Percentiles rank a stretch among this genome's conserved stretches.
Conservation (phyloP, 2,888 invertebrate genomes). For the Thymelicus sylvestris region DNA sequence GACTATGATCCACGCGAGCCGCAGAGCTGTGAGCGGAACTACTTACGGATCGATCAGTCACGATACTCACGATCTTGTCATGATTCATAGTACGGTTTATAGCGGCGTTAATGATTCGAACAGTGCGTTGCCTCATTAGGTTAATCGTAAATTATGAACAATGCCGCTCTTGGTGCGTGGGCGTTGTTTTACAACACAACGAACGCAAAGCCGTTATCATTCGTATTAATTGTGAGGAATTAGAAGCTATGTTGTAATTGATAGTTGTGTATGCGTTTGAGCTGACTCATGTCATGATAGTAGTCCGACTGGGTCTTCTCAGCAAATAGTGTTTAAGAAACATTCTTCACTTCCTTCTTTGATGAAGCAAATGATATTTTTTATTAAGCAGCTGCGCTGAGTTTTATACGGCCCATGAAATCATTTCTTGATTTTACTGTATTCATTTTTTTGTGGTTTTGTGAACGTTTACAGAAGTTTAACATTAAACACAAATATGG, state of each 20-base stretch:
- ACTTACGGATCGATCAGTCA: not conserved
- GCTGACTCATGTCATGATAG: not conserved
- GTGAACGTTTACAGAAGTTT: no score
- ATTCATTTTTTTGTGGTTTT: no score
- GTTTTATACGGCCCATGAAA: no score
- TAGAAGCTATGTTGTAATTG: not conserved
- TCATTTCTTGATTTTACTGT: no score
- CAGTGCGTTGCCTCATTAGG: slow-evolving; percentile 32
- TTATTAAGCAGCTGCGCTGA: no score
- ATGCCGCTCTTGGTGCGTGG: slow-evolving; percentile 30
- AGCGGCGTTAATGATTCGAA: slow-evolving; percentile 27
- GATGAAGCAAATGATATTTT: no score
- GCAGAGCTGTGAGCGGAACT: not conserved
- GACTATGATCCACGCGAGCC: not conserved
- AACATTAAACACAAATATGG: no score
- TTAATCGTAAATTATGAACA: slow-evolving; percentile 35
- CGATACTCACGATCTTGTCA: not conserved
- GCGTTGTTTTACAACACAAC: slow-evolving; percentile 23
- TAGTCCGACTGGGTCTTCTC: no score
- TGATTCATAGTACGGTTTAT: slow-evolving; percentile 28
- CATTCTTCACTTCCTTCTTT: no score
- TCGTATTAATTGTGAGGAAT: slow-evolving; percentile 11
- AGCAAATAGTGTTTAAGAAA: no score
- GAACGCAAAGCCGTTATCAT: slow-evolving; percentile 23
- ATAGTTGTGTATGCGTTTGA: not conserved